Evolutionary conservation across 2,113 vertebrate genomes (phyloP), one percentile per base, ranked within the genome.

Genomic region (Hydropotes inermis): DNA sequence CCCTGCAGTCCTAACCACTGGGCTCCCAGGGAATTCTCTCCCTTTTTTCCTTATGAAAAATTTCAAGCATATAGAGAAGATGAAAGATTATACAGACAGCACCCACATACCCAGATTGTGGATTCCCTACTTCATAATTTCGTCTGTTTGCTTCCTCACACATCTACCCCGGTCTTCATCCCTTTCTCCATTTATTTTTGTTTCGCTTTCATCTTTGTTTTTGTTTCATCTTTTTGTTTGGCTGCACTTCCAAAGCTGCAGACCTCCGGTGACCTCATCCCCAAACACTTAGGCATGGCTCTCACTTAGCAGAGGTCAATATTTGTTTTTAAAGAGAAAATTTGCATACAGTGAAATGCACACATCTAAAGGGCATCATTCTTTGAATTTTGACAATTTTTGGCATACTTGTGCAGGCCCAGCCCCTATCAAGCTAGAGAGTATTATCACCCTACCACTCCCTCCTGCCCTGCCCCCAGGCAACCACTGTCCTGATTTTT

Each of bases 301-400:
- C 30, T 93, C 43, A 1, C 47, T 36, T 25, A 58, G 54, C 8
- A 33, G 78, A 81, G 82, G 12, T 93, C 67, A 64, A 2, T 74
- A 50, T 87, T 86, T 92, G 61, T 87, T 79, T 79, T 25, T 64
- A 16, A 91, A 76, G 76, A 39, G 76, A 47, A 82, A 94, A 96
- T 93, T 74, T 94, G 54, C 74, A 93, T 39, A 93, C 33, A 47
- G 52, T 39, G 43, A 92, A 88, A 88, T 27, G 54, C 76, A n/a
- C 43, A 45, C 5, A 79, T 90, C 52, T 87, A 70, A 45, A 36
- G n/a, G 5, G 0, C 67, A 50, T 39, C 25, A 9, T 89, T 91
- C 74, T 83, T 74, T 57, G 94, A 90, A 45, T 94, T 87, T 58
- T 64, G 89, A 61, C 28, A 64, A 78, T 90, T 94, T 86, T 81